A percentile compares a stretch with the other conserved stretches of the same genome.
Evolutionary conservation across 2,797 vertebrate species (phyloP).

Genomic region (Rhincodon typus): DNA sequence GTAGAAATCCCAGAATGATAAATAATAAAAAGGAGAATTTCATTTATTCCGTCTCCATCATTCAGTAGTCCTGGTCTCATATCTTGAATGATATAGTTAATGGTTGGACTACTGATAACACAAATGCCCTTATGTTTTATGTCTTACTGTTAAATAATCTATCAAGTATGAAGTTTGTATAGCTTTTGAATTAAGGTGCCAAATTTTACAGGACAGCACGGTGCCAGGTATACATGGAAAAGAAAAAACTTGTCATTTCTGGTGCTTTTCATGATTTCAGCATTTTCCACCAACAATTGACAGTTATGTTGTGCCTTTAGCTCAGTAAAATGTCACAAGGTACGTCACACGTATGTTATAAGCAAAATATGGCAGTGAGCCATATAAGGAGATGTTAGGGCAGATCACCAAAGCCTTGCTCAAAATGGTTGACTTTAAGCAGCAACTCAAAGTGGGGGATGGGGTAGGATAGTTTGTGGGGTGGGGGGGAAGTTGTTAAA

Average conservation of each 20-base stretch:
- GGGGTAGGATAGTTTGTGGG: too few relatives aligned
- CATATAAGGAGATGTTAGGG: background rate
- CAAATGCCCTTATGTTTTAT: background rate
- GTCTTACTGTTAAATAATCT: background rate
- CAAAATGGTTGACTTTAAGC: background rate
- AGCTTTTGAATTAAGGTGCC: background rate
- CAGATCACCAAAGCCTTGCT: background rate
- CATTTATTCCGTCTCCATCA: background rate
- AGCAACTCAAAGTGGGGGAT: background rate
- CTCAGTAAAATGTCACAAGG: background rate
- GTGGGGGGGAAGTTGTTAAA: background rate
- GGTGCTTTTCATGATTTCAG: background rate
- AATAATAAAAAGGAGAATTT: background rate
- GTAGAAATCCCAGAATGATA: background rate
- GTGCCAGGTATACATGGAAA: background rate
- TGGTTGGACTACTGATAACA: background rate
- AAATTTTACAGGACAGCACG: background rate
- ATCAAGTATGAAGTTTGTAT: background rate
- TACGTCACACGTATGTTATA: background rate
- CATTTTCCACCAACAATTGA: background rate
- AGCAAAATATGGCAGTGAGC: background rate
- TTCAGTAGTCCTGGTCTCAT: background rate
- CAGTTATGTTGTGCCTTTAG: too few relatives aligned
- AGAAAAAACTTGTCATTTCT: background rate
- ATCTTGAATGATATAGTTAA: background rate